Evolutionary conservation across 2,888 invertebrate species (phyloP), one percentile per base, ranked within the genome.

Genomic region (Volucella zonaria): DNA sequence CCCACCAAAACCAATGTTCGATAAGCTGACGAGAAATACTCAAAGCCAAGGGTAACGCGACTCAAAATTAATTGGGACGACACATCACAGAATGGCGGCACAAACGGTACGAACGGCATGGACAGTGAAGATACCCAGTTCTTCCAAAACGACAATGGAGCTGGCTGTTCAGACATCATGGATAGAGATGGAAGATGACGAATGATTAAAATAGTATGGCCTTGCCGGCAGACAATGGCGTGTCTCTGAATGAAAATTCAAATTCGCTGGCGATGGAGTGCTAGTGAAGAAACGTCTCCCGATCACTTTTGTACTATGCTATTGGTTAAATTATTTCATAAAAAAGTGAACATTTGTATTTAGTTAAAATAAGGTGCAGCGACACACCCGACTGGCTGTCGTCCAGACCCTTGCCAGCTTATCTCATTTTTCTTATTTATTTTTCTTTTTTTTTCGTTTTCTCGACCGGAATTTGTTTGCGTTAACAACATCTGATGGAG

Each of bases 11-110:
- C 98, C 99, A 1, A 95, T 96, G 86, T 98, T 98, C 92, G 97
- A 98, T 89, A 98, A 98, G 93, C 97, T 98, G 80, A 93, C 92
- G 73, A 90, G 93, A 76, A 93, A 93, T 86, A 93, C 0, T 96
- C 97, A 1, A 96, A 97, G 92, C 99, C 99, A 0, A 93, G 99
- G 89, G 99, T 99, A 3, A 99, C 99, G 3, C 94, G 97, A 87
- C 99, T 99, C 92, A 98, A 98, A 93, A 99, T 99, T 66, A 98
- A 99, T 90, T 99, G 99, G 99, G 98, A 97, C 81, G 97, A 97
- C 86, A 93, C 94, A 0, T 93, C 94, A 59, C 93, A 89, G 18
- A 88, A 86, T 88, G 89, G 82, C 23, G 86, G 82, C 92, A 88
- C 89, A 6, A 89, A 89, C 42, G 89, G 88, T 38, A 87, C 87